Percentiles rank a stretch among this genome's conserved stretches.
Evolutionary conservation across 2,888 invertebrate genomes (phyloP).

Genomic region (Athetis lepigone): DNA sequence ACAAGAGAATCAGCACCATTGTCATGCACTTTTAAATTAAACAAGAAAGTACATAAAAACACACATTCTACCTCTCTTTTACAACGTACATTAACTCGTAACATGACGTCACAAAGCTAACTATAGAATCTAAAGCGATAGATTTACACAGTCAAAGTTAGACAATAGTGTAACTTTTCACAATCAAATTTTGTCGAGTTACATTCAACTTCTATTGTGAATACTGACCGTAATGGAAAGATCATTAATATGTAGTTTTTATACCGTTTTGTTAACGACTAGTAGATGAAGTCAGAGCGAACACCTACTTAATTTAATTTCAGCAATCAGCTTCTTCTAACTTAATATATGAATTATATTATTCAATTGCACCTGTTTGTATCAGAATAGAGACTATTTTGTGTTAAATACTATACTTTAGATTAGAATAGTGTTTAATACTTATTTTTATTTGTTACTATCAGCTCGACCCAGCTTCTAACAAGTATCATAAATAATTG

Average conservation of each 20-base stretch:
- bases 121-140: slow-evolving; percentile 11
- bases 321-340: slow-evolving; percentile 3
- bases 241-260: slow-evolving; percentile 26
- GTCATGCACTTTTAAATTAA: too few relatives aligned
- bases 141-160: slow-evolving; percentile 29
- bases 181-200: slow-evolving; percentile 25
- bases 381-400: neutral
- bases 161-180: slow-evolving; percentile 23
- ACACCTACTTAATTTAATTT: slow-evolving; percentile 3
- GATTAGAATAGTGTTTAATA: too few relatives aligned
- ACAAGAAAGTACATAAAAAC: neutral
- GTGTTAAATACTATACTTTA: too few relatives aligned
- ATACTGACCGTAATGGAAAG: neutral
- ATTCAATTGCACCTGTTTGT: neutral
- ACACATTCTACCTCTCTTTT: too few relatives aligned
- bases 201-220: slow-evolving; percentile 25
- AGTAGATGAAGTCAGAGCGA: neutral
- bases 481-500: too few relatives aligned
- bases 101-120: slow-evolving; percentile 32
- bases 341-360: neutral
- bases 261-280: slow-evolving; percentile 1
- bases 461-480: too few relatives aligned
- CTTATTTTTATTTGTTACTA: too few relatives aligned
- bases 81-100: neutral
- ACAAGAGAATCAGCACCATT: too few relatives aligned